Percentiles rank a stretch among this genome's conserved stretches.
Conservation (phyloP, 2,797 vertebrate species). For the Hypotaenidia okinawae region DNA sequence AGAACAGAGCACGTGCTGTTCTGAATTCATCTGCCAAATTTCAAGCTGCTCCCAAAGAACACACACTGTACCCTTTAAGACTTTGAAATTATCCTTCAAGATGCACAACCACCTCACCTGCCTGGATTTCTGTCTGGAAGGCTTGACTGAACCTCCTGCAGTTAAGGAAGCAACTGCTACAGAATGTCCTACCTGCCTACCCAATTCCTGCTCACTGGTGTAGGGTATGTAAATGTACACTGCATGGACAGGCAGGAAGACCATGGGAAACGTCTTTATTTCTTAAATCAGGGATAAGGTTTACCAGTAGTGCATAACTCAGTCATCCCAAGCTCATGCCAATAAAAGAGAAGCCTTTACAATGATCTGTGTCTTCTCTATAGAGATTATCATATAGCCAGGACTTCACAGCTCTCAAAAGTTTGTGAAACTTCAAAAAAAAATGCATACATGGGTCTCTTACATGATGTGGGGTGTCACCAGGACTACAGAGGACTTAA, state of each 20-base stretch:
- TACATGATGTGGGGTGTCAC: background rate
- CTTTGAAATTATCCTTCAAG: background rate
- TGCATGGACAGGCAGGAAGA: conserved; percentile 9
- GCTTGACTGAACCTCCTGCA: conserved; percentile 39
- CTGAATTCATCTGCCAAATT: background rate
- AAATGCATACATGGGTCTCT: background rate
- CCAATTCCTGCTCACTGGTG: conserved; percentile 42
- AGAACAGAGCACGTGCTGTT: background rate
- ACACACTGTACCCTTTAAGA: background rate
- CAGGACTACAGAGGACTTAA: background rate
- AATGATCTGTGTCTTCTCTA: conserved; percentile 25
- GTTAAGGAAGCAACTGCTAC: background rate
- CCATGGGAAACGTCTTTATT: conserved; percentile 68
- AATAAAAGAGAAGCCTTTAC: conserved; percentile 39
- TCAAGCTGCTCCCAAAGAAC: background rate
- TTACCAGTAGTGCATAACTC: conserved; percentile 46
- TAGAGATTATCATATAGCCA: conserved; percentile 11
- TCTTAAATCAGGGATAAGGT: conserved; percentile 54
- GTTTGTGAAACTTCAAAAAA: background rate
- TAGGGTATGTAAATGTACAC: background rate
- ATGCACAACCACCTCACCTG: background rate
- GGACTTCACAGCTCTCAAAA: background rate
- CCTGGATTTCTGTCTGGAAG: conserved; percentile 29
- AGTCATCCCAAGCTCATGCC: conserved; percentile 5
- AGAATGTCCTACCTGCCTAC: background rate